Percentiles rank a stretch among this genome's conserved stretches.
Conservation (phyloP, 2,888 invertebrate genomes). For the Agonopterix arenella region DNA sequence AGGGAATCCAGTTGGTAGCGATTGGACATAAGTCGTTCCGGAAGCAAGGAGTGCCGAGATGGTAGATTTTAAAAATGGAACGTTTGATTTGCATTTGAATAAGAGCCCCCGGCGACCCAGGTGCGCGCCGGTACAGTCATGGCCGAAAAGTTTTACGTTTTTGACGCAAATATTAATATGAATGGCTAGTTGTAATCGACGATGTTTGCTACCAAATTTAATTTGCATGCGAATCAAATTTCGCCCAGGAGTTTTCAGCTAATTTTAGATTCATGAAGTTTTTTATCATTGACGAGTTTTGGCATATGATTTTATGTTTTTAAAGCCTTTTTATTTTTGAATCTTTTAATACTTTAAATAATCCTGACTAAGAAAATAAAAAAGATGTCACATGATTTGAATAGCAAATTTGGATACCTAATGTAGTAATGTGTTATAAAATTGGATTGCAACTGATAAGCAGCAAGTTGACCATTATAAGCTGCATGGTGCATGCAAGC, state of each 20-base stretch:
- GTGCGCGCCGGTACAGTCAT: conserved; percentile 64
- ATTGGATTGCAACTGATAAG: no score
- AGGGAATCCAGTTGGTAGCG: conserved; percentile 37
- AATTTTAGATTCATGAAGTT: conserved; percentile 10
- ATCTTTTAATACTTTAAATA: no score
- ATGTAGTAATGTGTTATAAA: no score
- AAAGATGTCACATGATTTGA: no score
- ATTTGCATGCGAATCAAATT: conserved; percentile 45
- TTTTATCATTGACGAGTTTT: background rate
- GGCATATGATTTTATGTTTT: background rate
- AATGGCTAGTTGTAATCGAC: conserved; percentile 54
- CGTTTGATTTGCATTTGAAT: conserved; percentile 79
- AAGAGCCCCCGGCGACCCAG: conserved; percentile 74
- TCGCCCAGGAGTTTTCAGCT: conserved; percentile 6
- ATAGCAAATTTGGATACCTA: no score
- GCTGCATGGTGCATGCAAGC: no score
- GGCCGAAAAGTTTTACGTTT: conserved; percentile 46
- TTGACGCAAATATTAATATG: conserved; percentile 49
- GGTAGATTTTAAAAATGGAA: conserved; percentile 77
- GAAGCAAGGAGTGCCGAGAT: conserved; percentile 70
- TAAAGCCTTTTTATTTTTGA: no score
- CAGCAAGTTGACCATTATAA: no score
- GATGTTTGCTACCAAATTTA: conserved; percentile 22
- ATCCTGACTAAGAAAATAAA: no score
- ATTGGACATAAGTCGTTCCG: conserved; percentile 72